These are phyloP conservation scores for Pogonophryne albipinna DNA, from an alignment of 2,797 vertebrate genomes.

Conservation along the genomic window DNA sequence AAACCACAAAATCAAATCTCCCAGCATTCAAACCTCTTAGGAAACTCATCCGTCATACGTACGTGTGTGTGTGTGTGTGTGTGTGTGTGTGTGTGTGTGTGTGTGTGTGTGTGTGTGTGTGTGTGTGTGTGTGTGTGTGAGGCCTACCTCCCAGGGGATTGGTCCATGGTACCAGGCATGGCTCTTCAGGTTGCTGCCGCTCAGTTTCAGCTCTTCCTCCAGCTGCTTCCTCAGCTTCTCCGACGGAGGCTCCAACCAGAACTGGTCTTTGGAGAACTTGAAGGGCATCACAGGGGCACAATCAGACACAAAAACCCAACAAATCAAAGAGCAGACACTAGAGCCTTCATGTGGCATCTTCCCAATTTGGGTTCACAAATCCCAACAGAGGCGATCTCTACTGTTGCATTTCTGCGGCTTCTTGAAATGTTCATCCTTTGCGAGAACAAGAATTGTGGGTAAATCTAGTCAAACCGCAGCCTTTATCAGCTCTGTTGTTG, in stretches of 20 bases:
- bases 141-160: conserved; percentile 90
- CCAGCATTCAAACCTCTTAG: too few species aligned
- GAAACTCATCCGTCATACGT: too few species aligned
- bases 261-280: conserved; percentile 95
- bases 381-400: background rate
- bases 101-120: too few species aligned
- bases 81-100: rapidly evolving
- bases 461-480: conserved; percentile 13
- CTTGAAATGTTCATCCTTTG: background rate
- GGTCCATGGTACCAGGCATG: conserved; percentile 94
- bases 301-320: background rate
- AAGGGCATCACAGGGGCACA: conserved; percentile 51
- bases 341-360: background rate
- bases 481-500: conserved; percentile 19
- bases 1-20: too few species aligned
- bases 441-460: conserved; percentile 23
- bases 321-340: background rate
- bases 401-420: background rate
- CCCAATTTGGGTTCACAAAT: background rate
- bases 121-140: background rate
- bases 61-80: too few species aligned
- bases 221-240: conserved; percentile 92
- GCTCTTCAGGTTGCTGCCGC: conserved; percentile 89
- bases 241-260: conserved; percentile 88
- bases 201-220: conserved; percentile 93